Percentiles rank a stretch among this genome's conserved stretches.
Conservation (phyloP, 2,797 vertebrate species). For the Bradypus variegatus region DNA sequence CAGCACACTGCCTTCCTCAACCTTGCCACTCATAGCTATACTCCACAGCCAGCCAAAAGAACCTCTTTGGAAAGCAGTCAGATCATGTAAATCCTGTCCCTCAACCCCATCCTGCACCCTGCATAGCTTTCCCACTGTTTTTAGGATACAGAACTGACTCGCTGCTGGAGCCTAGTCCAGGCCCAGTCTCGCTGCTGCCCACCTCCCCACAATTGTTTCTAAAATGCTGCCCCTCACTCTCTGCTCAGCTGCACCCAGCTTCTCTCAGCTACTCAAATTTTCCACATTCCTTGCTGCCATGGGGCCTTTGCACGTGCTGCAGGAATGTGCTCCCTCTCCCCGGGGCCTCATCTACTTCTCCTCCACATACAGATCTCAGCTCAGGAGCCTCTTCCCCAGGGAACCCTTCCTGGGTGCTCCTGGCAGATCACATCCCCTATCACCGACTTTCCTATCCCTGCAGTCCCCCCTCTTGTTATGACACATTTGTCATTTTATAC, state of each 20-base stretch:
- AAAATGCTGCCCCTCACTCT: not conserved
- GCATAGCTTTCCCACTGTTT: not conserved
- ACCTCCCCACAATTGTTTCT: not conserved
- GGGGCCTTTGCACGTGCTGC: slow-evolving; percentile 10
- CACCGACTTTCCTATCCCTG: not conserved
- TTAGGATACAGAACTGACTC: not conserved
- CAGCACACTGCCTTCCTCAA: not conserved
- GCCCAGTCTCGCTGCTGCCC: not conserved
- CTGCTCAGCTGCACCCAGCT: not conserved
- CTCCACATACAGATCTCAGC: not conserved
- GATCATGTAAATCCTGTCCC: not conserved
- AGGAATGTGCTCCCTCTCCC: not conserved
- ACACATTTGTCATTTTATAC: not conserved
- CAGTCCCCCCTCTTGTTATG: not conserved
- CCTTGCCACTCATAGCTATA: not conserved
- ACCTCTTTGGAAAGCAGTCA: not conserved
- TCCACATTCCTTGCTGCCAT: not conserved
- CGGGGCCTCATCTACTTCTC: not conserved
- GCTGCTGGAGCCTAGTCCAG: not conserved
- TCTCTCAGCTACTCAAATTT: not conserved
- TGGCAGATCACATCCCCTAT: not conserved
- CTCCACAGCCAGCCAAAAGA: not conserved
- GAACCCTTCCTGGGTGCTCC: not conserved
- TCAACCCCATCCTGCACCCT: not conserved
- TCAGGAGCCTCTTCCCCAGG: not conserved